Percentiles rank a stretch among this genome's conserved stretches.
These are phyloP conservation scores for Actenoides hombroni DNA, from an alignment of 2,113 vertebrate species.

Conservation along the genomic window DNA sequence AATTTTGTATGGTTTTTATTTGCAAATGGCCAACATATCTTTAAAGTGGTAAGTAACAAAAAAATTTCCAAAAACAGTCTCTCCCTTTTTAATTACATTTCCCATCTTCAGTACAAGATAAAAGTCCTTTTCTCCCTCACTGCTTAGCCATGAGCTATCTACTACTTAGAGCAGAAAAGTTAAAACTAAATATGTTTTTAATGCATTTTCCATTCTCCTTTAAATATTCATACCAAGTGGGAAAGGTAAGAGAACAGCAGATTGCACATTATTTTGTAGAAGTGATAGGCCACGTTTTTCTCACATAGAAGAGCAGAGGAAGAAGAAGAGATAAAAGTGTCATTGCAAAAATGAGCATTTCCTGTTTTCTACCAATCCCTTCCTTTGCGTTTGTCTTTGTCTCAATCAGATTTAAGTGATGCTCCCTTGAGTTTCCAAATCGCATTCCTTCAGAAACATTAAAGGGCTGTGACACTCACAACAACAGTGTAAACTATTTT, in stretches of 20 bases:
- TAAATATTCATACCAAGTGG: background rate
- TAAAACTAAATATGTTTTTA: background rate
- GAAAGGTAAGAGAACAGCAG: background rate
- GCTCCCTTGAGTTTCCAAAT: background rate
- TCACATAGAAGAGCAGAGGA: background rate
- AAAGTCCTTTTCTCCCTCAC: background rate
- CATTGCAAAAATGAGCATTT: background rate
- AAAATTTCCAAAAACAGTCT: background rate
- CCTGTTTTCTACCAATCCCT: background rate
- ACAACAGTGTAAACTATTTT: constrained; percentile 46
- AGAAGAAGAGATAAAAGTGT: constrained; percentile 15
- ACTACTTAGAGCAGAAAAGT: background rate
- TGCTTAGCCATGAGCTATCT: background rate
- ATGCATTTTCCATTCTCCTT: background rate
- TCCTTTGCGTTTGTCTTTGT: background rate
- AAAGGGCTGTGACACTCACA: background rate
- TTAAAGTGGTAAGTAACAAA: background rate
- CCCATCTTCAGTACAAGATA: background rate
- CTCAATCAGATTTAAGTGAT: background rate
- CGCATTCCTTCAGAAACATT: background rate
- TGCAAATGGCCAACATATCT: background rate
- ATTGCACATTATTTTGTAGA: background rate
- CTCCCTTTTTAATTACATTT: background rate
- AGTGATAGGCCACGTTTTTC: background rate
- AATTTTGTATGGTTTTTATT: background rate